phyloP scores from a whole-genome alignment of 2,888 invertebrate genomes.

The Lydus trimaculatus region DNA sequence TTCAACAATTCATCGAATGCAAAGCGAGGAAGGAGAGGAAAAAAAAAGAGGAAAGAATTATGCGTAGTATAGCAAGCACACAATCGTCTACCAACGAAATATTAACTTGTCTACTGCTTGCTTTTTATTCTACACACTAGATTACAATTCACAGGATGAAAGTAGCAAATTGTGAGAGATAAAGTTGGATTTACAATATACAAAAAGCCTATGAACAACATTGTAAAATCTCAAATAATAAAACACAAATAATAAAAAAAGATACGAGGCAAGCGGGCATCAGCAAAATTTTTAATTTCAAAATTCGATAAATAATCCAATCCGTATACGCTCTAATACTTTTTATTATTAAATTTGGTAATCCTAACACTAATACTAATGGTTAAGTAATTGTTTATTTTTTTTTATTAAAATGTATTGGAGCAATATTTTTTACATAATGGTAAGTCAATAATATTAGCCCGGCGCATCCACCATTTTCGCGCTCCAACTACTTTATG shows the following conservation, averaged over 20 bases:
- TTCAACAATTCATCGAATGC: not conserved
- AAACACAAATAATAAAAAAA: constrained; percentile 20
- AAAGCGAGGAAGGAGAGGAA: not conserved
- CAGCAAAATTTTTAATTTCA: not conserved
- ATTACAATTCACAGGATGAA: constrained; percentile 29
- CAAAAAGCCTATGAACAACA: constrained; percentile 28
- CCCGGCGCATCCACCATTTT: constrained; percentile 3
- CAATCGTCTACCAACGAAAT: not conserved
- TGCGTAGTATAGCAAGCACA: not conserved
- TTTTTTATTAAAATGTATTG: not conserved
- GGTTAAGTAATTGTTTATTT: not conserved
- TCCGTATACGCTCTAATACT: not conserved
- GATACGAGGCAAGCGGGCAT: not conserved
- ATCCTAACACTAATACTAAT: not conserved
- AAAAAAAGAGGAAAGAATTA: not conserved
- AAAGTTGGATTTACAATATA: constrained; percentile 36
- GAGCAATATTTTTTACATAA: not conserved
- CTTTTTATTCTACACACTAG: constrained; percentile 22
- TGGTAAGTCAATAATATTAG: not conserved
- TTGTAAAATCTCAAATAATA: constrained; percentile 26
- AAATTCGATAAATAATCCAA: not conserved
- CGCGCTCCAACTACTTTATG: not conserved
- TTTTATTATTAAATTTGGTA: not conserved
- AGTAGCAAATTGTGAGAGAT: constrained; percentile 38
- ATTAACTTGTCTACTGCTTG: not conserved